These are phyloP conservation scores for Alfaro cultratus DNA, from an alignment of 2,797 vertebrate species.

Conservation along the genomic window DNA sequence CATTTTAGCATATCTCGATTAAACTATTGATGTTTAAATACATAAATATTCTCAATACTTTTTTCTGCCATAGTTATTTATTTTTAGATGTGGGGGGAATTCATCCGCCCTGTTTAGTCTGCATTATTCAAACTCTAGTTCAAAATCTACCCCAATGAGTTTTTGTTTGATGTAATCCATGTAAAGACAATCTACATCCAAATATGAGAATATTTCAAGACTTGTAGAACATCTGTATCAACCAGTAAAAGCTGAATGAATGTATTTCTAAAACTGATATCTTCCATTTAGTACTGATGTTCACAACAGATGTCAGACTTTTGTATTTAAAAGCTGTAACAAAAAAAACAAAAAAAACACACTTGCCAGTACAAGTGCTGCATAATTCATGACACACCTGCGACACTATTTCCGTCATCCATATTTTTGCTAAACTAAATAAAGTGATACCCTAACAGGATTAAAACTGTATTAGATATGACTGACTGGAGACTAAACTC, in stretches of 20 bases:
- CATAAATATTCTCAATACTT: background rate
- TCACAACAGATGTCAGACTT: background rate
- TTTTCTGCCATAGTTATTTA: background rate
- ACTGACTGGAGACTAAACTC: slow-evolving; percentile 31
- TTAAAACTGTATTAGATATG: slow-evolving; percentile 43
- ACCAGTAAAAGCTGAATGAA: background rate
- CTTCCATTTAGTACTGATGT: background rate
- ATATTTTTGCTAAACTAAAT: slow-evolving; percentile 15
- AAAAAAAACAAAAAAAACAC: background rate
- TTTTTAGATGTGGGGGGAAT: background rate
- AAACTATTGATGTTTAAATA: background rate
- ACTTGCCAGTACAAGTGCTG: background rate
- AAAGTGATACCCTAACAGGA: slow-evolving; percentile 11
- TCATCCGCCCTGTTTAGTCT: too few relatives aligned
- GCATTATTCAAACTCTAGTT: background rate
- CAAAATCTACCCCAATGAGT: background rate
- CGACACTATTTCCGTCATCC: background rate
- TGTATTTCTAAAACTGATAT: background rate
- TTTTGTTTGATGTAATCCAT: background rate
- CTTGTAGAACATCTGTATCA: background rate
- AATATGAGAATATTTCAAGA: background rate
- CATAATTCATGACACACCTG: background rate
- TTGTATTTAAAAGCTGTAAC: background rate
- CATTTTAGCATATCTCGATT: background rate
- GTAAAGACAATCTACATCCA: background rate